Conservation (phyloP, 1,140 invertebrate species). For the Metaphire vulgaris region DNA sequence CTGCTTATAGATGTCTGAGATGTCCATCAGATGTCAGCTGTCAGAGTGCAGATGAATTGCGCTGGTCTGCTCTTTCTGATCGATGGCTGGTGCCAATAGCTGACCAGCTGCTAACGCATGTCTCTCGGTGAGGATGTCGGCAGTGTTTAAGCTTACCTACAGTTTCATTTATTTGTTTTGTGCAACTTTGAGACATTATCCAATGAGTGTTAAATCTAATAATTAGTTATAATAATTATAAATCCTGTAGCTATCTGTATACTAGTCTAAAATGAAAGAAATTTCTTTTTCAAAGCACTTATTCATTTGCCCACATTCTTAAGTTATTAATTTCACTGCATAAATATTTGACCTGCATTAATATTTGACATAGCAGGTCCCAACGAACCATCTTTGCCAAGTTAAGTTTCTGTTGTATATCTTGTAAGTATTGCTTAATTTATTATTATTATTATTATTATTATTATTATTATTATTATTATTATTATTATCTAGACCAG, state of each 20-base stretch:
- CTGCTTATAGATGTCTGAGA: not conserved
- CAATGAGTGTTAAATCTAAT: no score
- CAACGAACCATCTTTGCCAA: not conserved
- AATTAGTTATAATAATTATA: no score
- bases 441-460: not conserved
- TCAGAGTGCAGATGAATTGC: constrained; percentile 37
- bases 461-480: not conserved
- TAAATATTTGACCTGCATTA: no score
- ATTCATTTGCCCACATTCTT: no score
- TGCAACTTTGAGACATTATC: no score
- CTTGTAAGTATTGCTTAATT: not conserved
- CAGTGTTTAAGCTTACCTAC: no score
- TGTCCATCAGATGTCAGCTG: not conserved
- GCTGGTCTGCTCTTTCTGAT: constrained; percentile 44
- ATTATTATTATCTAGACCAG: not conserved
- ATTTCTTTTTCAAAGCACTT: no score
- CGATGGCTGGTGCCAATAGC: constrained; percentile 51
- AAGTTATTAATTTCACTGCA: no score
- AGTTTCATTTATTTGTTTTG: no score
- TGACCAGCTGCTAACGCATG: constrained; percentile 63
- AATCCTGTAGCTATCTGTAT: no score
- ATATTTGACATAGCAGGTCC: no score
- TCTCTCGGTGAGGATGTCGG: constrained; percentile 52
- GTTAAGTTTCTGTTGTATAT: not conserved
- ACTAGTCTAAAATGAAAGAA: no score